Conservation (phyloP, 2,888 invertebrate genomes). For the Ametastegia equiseti region DNA sequence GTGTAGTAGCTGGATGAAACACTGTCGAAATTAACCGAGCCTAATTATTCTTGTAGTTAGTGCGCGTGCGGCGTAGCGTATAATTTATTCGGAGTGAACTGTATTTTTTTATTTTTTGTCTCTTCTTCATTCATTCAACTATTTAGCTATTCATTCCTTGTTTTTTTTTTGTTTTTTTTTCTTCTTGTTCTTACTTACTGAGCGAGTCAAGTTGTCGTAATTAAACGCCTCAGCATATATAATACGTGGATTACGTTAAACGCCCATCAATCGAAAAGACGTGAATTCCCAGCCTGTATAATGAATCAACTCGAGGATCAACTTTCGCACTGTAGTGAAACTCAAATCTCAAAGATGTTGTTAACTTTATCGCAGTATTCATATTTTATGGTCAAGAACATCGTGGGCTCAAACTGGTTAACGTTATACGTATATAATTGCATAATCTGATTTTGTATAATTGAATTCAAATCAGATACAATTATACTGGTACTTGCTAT, state of each 20-base stretch:
- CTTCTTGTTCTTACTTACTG: neutral
- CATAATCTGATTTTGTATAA: too few relatives aligned
- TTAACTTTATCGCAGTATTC: too few relatives aligned
- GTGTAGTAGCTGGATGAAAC: neutral
- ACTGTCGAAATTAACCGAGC: conserved; percentile 14
- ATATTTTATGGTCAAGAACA: too few relatives aligned
- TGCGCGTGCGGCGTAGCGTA: neutral
- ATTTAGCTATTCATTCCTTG: too few relatives aligned
- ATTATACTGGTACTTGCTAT: too few relatives aligned
- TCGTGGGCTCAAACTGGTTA: too few relatives aligned
- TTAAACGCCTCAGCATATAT: conserved; percentile 32
- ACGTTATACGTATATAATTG: too few relatives aligned
- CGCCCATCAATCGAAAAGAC: conserved; percentile 19
- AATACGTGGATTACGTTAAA: conserved; percentile 19
- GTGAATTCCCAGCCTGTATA: neutral
- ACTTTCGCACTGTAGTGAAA: neutral
- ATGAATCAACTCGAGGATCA: neutral
- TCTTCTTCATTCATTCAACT: too few relatives aligned
- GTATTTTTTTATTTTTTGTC: neutral
- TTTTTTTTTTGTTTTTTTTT: neutral
- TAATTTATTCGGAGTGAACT: conserved; percentile 33
- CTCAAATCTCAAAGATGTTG: neutral
- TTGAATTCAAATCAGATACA: too few relatives aligned
- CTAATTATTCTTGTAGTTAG: conserved; percentile 19
- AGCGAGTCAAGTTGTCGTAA: conserved; percentile 4